Evolutionary conservation across 2,113 vertebrate species (phyloP), one percentile per base, ranked within the genome.

Genomic region (Panthera tigris): DNA sequence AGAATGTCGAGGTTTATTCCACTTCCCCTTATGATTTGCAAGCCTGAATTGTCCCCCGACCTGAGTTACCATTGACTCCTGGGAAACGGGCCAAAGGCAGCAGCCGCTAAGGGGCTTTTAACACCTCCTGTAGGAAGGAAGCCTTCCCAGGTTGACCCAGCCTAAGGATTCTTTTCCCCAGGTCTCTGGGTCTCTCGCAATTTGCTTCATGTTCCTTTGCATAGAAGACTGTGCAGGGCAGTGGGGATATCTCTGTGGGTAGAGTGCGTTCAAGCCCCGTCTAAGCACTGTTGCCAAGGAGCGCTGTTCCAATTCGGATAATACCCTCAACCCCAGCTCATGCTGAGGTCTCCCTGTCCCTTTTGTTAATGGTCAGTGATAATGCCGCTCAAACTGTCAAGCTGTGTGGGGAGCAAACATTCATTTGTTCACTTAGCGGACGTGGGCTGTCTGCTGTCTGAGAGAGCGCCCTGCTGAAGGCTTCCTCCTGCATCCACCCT

Each of bases 171-270:
- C 41, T n/a, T 63, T 89, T 27, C 63, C n/a, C 27, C 19, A n/a
- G 12, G n/a, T 91, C 39, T 73, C n/a, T n/a, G 36, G 55, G 50
- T 14, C 19, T n/a, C 21, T 41, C 79, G 36, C 11, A 19, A 5
- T 4, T 27, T 23, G 16, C n/a, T 41, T 78, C 19, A 10, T 14
- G 33, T 23, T 88, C 61, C 27, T 41, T 36, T 0, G 31, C 7
- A 4, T 3, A 8, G 3, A 61, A 23, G 15, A 29, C 16, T 7
- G 48, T n/a, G 5, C 5, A 0, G 19, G 19, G 41, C n/a, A 2
- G 63, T 4, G 25, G 41, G 33, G 29, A 11, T 45, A 8, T 4
- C 48, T 41, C 50, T 4, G 48, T 4, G 21, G 19, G 45, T 31
- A 55, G 41, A 12, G 33, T 9, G 21, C 6, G 13, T 19, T 16